phyloP scores from a whole-genome alignment of 2,113 vertebrate species.

The Brachyhypopomus occidentalis region DNA sequence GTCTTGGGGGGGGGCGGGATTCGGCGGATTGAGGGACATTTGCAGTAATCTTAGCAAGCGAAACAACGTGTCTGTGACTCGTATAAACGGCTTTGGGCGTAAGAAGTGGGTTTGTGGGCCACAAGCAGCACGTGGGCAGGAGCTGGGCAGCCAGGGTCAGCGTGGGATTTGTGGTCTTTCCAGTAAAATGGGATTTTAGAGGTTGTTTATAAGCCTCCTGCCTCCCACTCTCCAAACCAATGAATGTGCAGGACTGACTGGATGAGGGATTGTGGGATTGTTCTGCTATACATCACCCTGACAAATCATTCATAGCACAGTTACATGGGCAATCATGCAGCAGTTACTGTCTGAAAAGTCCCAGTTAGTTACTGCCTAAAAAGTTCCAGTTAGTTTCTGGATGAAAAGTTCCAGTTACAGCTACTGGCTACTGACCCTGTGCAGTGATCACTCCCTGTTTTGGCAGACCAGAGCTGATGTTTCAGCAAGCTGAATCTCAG shows the following conservation, averaged over 20 bases:
- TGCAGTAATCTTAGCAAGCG: constrained; percentile 1
- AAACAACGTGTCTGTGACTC: constrained; percentile 64
- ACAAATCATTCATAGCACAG: background rate
- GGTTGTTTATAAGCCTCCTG: constrained; percentile 20
- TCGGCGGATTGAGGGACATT: constrained; percentile 53
- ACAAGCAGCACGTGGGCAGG: constrained; percentile 55
- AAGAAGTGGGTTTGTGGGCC: constrained; percentile 76
- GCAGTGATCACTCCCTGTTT: no score
- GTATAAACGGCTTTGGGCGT: constrained; percentile 71
- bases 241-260: background rate
- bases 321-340: no score
- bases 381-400: no score
- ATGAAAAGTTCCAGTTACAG: no score
- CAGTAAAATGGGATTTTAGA: constrained; percentile 59
- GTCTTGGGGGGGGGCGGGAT: constrained; percentile 33
- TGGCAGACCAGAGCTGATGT: no score
- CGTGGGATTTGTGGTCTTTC: constrained; percentile 72
- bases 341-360: no score
- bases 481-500: no score
- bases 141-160: constrained; percentile 61
- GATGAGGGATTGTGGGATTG: background rate
- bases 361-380: no score
- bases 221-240: background rate
- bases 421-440: no score
- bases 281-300: background rate